These are phyloP conservation scores for Pseudorectes ferrugineus DNA, from an alignment of 2,113 vertebrate species.

Conservation along the genomic window DNA sequence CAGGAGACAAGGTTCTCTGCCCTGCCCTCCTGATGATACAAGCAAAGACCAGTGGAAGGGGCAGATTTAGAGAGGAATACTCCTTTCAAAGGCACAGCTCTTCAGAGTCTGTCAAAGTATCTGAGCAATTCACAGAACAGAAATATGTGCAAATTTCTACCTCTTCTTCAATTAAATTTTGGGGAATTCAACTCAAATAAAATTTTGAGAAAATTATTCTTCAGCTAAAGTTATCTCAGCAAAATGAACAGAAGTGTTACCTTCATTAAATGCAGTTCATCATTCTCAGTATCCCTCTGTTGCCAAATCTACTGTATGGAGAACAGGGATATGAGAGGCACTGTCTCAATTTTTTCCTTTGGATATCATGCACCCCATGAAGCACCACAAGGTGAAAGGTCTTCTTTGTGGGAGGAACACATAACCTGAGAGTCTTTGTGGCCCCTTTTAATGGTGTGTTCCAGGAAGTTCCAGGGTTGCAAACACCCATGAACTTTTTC, in stretches of 20 bases:
- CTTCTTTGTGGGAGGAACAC: neutral
- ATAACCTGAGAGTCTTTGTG: neutral
- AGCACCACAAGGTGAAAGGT: neutral
- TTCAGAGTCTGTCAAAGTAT: neutral
- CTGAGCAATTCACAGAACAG: neutral
- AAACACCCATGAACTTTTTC: neutral
- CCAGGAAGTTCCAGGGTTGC: neutral
- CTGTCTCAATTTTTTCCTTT: neutral
- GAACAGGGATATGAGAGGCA: neutral
- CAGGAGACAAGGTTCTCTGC: neutral
- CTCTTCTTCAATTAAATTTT: neutral
- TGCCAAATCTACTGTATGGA: neutral
- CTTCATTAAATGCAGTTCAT: neutral
- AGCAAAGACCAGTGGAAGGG: neutral
- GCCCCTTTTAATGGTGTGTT: neutral
- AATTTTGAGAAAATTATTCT: neutral
- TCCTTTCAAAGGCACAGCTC: neutral
- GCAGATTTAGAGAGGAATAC: neutral
- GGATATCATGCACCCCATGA: neutral
- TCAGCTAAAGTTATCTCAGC: neutral
- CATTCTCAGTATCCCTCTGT: neutral
- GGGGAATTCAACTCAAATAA: neutral
- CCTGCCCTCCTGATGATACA: neutral
- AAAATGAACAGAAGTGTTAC: neutral
- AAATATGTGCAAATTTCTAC: neutral